Evolutionary conservation across 1,140 invertebrate species (phyloP).

Genomic region (Ceratosolen fusciceps): DNA sequence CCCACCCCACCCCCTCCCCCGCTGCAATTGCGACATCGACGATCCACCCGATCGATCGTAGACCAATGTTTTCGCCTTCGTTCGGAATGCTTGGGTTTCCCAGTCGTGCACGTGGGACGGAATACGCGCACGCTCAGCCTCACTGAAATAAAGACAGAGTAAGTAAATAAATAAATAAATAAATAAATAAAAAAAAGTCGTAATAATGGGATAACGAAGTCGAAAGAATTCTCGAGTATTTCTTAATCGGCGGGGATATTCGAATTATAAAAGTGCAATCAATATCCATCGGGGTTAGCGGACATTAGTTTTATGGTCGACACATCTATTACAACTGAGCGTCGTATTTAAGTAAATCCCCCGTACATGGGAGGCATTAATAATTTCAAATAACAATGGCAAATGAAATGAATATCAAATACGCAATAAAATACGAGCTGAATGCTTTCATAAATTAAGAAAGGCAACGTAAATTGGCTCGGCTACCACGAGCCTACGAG

Average conservation of each 20-base stretch:
- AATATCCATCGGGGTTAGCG: background rate
- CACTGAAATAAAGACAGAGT: no score
- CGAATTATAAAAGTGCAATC: background rate
- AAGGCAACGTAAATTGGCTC: background rate
- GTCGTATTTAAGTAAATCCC: background rate
- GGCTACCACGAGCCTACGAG: background rate
- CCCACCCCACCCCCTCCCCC: no score
- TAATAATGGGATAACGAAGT: background rate
- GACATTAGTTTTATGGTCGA: background rate
- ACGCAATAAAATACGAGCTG: background rate
- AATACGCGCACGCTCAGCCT: no score
- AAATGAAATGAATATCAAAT: background rate
- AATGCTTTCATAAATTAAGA: slow-evolving; percentile 5
- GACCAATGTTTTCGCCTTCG: no score
- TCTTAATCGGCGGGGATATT: background rate
- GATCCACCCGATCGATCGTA: no score
- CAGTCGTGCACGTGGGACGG: no score
- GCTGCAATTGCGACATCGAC: no score
- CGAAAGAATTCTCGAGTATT: background rate
- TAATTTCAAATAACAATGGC: background rate
- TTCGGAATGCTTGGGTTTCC: no score
- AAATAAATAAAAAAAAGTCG: no score
- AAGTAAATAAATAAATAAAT: no score
- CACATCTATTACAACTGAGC: background rate
- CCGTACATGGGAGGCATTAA: background rate